Percentiles rank a stretch among this genome's conserved stretches.
Evolutionary conservation across 2,113 vertebrate species (phyloP).

Genomic region (Hypanus sabinus): DNA sequence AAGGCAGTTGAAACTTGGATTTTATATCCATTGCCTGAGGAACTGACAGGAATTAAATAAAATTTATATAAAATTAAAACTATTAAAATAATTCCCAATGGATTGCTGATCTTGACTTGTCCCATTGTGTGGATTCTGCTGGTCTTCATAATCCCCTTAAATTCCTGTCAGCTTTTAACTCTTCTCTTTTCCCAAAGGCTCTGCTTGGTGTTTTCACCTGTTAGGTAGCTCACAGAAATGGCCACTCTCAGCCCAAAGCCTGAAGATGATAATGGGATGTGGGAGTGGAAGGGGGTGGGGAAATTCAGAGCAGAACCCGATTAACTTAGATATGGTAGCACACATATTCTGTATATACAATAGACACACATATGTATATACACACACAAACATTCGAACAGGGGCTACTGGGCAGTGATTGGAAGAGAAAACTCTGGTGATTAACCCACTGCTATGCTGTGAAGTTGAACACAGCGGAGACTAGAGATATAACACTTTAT

Average conservation of each 20-base stretch:
- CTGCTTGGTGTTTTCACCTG: not conserved
- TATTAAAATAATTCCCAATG: not conserved
- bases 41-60: not conserved
- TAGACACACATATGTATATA: not conserved
- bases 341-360: too few relatives aligned
- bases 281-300: too few relatives aligned
- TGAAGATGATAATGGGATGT: not conserved
- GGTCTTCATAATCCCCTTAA: not conserved
- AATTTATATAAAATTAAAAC: not conserved
- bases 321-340: too few relatives aligned
- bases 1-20: not conserved
- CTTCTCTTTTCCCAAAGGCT: not conserved
- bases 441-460: not conserved
- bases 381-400: too few relatives aligned
- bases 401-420: not conserved
- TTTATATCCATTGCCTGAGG: not conserved
- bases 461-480: not conserved
- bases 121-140: not conserved
- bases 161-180: not conserved
- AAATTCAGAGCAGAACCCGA: not conserved
- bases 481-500: not conserved
- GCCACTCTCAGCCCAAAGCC: not conserved
- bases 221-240: not conserved
- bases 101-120: not conserved
- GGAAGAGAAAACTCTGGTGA: not conserved